These are phyloP conservation scores for Notolabrus celidotus DNA, from an alignment of 2,797 vertebrate species.

Conservation along the genomic window DNA sequence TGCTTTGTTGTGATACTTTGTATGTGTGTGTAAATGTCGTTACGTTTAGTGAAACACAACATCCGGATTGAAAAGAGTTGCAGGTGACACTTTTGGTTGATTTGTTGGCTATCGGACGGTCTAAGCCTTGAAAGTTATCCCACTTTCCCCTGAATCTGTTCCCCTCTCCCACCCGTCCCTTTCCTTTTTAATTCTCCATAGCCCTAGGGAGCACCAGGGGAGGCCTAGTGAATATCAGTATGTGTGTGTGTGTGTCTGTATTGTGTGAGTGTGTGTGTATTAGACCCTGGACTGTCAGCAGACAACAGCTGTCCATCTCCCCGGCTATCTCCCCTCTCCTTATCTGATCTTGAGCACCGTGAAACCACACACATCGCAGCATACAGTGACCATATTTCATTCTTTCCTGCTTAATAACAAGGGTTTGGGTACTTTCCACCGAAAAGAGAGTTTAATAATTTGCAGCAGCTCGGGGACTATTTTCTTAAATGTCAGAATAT, in stretches of 20 bases:
- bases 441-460: slow-evolving; percentile 49
- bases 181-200: slow-evolving; percentile 61
- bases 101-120: slow-evolving; percentile 25
- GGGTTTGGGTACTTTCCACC: slow-evolving; percentile 40
- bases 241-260: slow-evolving; percentile 5
- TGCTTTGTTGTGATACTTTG: slow-evolving; percentile 1
- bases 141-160: slow-evolving; percentile 40
- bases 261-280: slow-evolving; percentile 39
- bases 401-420: slow-evolving; percentile 37
- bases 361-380: slow-evolving; percentile 72
- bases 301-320: slow-evolving; percentile 80
- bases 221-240: slow-evolving; percentile 45
- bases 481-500: slow-evolving; percentile 39
- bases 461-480: slow-evolving; percentile 25
- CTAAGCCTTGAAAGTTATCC: slow-evolving; percentile 29
- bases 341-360: slow-evolving; percentile 63
- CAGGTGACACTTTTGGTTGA: background rate
- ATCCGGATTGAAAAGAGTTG: background rate
- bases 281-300: slow-evolving; percentile 72
- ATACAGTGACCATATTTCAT: slow-evolving; percentile 45
- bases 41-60: slow-evolving; percentile 4
- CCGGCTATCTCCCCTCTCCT: slow-evolving; percentile 65
- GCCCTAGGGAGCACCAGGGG: slow-evolving; percentile 47
- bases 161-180: slow-evolving; percentile 17
- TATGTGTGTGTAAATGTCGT: background rate